Conservation (phyloP, 2,113 vertebrate genomes). For the Myotis lucifugus region DNA sequence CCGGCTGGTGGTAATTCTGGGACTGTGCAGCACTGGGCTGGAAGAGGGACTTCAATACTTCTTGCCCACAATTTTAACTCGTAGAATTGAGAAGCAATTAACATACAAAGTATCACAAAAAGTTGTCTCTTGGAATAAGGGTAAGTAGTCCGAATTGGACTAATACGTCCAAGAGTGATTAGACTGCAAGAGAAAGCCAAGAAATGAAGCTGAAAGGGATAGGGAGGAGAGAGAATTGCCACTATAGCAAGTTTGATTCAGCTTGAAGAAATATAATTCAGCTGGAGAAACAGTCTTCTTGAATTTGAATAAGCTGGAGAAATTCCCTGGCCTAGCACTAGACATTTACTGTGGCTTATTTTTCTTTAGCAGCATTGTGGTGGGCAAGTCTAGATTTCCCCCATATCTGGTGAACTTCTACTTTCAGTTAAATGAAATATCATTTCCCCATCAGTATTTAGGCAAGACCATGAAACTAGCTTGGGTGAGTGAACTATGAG, state of each 20-base stretch:
- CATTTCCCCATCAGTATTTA: background rate
- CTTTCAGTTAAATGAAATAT: background rate
- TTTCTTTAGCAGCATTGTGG: background rate
- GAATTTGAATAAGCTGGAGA: conserved; percentile 60
- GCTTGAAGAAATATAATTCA: conserved; percentile 38
- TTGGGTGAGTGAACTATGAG: background rate
- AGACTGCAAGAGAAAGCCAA: background rate
- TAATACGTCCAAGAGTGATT: background rate
- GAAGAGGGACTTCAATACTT: background rate
- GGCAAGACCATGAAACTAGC: background rate
- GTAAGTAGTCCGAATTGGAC: background rate
- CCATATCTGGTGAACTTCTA: background rate
- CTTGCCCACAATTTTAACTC: background rate
- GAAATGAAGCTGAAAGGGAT: background rate
- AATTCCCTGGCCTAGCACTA: background rate
- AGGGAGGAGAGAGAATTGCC: background rate
- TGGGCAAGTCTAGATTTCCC: background rate
- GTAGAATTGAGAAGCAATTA: background rate
- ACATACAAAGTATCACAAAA: background rate
- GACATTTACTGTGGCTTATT: background rate
- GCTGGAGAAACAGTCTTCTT: conserved; percentile 10
- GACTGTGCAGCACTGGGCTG: background rate
- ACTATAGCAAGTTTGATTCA: background rate
- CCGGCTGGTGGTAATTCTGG: background rate
- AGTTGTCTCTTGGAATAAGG: background rate